These are phyloP conservation scores for Andrena marginata DNA, from an alignment of 2,888 invertebrate species.

Conservation along the genomic window DNA sequence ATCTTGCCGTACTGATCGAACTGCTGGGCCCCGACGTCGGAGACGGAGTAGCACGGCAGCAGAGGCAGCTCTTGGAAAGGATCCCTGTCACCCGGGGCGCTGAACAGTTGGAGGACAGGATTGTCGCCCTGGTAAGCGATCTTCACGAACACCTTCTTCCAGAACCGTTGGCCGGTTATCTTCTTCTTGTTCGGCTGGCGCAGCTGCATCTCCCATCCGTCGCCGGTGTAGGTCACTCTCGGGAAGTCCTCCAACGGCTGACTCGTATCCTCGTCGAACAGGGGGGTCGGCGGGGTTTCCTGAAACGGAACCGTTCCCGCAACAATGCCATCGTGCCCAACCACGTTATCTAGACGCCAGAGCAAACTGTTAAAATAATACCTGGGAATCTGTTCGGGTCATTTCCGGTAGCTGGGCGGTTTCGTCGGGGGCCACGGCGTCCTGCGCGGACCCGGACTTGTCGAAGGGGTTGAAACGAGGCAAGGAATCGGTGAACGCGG, in stretches of 20 bases:
- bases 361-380: conserved; percentile 40
- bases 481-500: conserved; percentile 87
- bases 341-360: no score
- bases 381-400: conserved; percentile 83
- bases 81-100: conserved; percentile 93
- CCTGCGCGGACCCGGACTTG: conserved; percentile 86
- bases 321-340: no score
- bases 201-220: conserved; percentile 98
- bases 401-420: conserved; percentile 82
- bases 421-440: conserved; percentile 80
- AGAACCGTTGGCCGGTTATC: conserved; percentile 96
- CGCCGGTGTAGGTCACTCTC: conserved; percentile 90
- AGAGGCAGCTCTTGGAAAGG: conserved; percentile 98
- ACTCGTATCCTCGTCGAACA: conserved; percentile 97
- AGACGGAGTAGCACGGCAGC: conserved; percentile 97
- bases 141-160: conserved; percentile 98
- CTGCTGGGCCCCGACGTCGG: conserved; percentile 97
- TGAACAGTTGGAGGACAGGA: conserved; percentile 94
- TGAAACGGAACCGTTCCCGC: conserved; percentile 72
- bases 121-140: conserved; percentile 92
- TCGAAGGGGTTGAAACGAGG: conserved; percentile 93
- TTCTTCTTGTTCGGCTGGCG: conserved; percentile 98
- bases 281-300: conserved; percentile 96
- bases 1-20: conserved; percentile 99
- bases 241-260: conserved; percentile 97